phyloP scores from a whole-genome alignment of 1,140 invertebrate species.

The Caerostris extrusa region DNA sequence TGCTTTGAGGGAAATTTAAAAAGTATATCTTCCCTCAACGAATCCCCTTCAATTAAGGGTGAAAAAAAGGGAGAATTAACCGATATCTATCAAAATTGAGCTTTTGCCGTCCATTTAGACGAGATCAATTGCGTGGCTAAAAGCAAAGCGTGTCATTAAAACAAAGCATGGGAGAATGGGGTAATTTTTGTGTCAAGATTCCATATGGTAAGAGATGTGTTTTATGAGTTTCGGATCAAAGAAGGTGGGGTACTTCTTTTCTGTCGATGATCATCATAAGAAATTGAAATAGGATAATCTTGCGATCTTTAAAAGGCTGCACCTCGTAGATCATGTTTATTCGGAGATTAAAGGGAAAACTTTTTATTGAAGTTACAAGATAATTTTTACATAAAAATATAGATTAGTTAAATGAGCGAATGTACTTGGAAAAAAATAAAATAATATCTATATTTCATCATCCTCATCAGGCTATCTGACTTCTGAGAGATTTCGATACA shows the following conservation, averaged over 20 bases:
- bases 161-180: background rate
- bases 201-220: background rate
- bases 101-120: conserved; percentile 33
- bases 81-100: conserved; percentile 59
- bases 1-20: conserved; percentile 1
- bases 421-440: too few species aligned
- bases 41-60: conserved; percentile 54
- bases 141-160: conserved; percentile 49
- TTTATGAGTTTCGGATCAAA: background rate
- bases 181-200: background rate
- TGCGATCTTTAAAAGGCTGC: too few species aligned
- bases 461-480: too few species aligned
- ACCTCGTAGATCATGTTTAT: too few species aligned
- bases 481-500: too few species aligned
- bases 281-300: background rate
- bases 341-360: too few species aligned
- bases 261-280: background rate
- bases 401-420: too few species aligned
- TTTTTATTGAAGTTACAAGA: too few species aligned
- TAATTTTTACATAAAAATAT: too few species aligned
- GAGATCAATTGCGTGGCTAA: conserved; percentile 27
- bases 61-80: conserved; percentile 34
- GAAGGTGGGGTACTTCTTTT: background rate
- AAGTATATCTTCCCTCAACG: conserved; percentile 27
- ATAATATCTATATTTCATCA: too few species aligned